phyloP scores from a whole-genome alignment of 1,140 invertebrate species.

The Orchestia grillus region DNA sequence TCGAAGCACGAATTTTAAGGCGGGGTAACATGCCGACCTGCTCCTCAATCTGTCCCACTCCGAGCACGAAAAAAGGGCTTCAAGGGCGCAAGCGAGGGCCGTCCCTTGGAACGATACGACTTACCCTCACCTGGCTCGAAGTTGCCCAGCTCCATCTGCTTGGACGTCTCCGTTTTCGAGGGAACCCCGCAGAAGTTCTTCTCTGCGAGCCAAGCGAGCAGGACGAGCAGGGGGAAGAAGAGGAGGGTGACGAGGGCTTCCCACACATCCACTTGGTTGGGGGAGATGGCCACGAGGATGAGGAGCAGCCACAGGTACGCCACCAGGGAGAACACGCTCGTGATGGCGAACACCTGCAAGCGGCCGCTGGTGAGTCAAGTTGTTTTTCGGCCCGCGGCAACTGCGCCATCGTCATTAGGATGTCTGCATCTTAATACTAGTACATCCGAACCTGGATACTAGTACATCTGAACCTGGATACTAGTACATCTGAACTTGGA shows the following conservation, averaged over 20 bases:
- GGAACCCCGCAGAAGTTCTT: conserved; percentile 70
- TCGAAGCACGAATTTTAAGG: not conserved
- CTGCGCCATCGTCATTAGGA: too few relatives aligned
- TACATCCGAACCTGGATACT: too few relatives aligned
- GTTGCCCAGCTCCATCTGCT: conserved; percentile 73
- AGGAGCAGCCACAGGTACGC: conserved; percentile 80
- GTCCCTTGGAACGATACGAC: conserved; percentile 58
- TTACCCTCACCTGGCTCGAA: conserved; percentile 71
- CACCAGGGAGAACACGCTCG: conserved; percentile 75
- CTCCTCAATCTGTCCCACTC: not conserved
- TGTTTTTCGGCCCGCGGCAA: too few relatives aligned
- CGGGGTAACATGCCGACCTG: too few relatives aligned
- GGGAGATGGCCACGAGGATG: conserved; percentile 72
- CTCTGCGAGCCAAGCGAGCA: conserved; percentile 75
- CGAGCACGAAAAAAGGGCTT: not conserved
- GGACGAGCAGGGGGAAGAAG: conserved; percentile 75
- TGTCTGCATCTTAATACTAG: too few relatives aligned
- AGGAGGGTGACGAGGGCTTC: conserved; percentile 77
- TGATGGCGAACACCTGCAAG: conserved; percentile 75
- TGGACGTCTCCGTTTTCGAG: conserved; percentile 69
- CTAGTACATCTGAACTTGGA: too few relatives aligned
- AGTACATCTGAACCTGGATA: too few relatives aligned
- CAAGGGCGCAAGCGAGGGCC: not conserved
- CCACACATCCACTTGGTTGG: conserved; percentile 76
- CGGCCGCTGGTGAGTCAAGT: not conserved